Base-by-base conservation (phyloP, 1,140 invertebrate genomes). In the Sminthurides bifidus region DNA sequence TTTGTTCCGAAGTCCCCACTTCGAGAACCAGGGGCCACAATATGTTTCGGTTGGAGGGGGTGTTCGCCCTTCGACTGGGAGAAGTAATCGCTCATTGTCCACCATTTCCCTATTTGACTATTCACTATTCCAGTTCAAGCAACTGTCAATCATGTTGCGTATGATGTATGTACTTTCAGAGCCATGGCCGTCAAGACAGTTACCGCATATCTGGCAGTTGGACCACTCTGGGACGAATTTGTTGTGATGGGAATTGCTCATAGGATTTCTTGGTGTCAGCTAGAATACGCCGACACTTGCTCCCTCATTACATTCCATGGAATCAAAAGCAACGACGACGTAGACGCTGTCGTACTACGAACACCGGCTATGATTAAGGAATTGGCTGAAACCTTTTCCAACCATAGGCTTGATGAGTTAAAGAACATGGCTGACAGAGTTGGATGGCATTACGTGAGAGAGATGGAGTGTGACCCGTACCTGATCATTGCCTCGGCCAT, bases 231-330 rank as follows among this genome's bases (percentile, higher is more conserved):
- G 61, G 35, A 52, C 24, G 38, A 52, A n/a, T 50, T 64, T 29
- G 56, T 64, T 0, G 54, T 48, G 17, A 31, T 15, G 14, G 61
- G 61, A 26, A 23, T 38, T 14, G 51, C 54, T 31, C 61, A 64
- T 46, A 24, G 61, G 33, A 64, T 64, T 27, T 64, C 61, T 8
- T 64, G 61, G 61, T 64, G 61, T 58, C 61, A 60, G 41, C 40
- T 64, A n/a, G 61, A 64, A 23, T 64, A 64, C 21, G 19, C 33
- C 2, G 58, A 64, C 6, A 60, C 45, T 19, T 64, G 58, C 31
- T 55, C 54, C 5, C 41, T 64, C 3, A 52, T 64, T 0, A 64
- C 61, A 19, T 37, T 64, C 24, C 61, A 64, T 35, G 61, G 54
- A 14, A 23, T 60, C n/a, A 12, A n/a, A 23, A 50, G 40, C 24